phyloP scores from a whole-genome alignment of 1,140 invertebrate genomes.

The Dendrolimus kikuchii region DNA sequence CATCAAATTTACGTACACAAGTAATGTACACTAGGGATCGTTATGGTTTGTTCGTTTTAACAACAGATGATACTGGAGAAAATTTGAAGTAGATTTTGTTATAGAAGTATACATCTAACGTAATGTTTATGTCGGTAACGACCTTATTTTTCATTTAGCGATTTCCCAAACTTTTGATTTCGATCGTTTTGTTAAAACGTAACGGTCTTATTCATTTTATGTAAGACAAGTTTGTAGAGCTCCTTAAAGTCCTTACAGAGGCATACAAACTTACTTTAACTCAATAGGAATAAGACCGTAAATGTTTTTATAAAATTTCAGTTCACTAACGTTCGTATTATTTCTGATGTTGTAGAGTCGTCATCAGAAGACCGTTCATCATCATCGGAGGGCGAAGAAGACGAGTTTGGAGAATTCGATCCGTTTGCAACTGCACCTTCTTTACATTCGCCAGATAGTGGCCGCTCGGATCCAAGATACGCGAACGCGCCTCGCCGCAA shows the following conservation, averaged over 20 bases:
- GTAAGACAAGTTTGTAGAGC: too few relatives aligned
- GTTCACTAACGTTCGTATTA: conserved; percentile 11
- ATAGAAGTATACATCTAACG: conserved; percentile 15
- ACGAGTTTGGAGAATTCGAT: conserved; percentile 66
- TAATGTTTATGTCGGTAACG: conserved; percentile 32
- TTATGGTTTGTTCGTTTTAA: too few relatives aligned
- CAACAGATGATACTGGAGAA: conserved; percentile 39
- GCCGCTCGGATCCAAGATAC: conserved; percentile 68
- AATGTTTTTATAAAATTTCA: conserved; percentile 5
- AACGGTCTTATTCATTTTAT: too few relatives aligned
- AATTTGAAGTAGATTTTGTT: conserved; percentile 32
- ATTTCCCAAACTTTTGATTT: not conserved
- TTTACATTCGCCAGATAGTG: conserved; percentile 62
- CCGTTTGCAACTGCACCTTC: conserved; percentile 61
- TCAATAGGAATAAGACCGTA: not conserved
- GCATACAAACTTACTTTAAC: too few relatives aligned
- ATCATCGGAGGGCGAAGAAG: conserved; percentile 57
- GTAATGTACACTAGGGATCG: too few relatives aligned
- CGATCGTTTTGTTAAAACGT: too few relatives aligned
- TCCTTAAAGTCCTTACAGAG: too few relatives aligned
- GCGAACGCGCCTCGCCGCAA: conserved; percentile 75
- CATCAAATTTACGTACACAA: too few relatives aligned
- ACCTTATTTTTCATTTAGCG: conserved; percentile 32
- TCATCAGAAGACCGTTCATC: conserved; percentile 58
- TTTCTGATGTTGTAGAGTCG: conserved; percentile 54